Conservation (phyloP, 2,797 vertebrate genomes). For the Otolemur crassicaudatus region DNA sequence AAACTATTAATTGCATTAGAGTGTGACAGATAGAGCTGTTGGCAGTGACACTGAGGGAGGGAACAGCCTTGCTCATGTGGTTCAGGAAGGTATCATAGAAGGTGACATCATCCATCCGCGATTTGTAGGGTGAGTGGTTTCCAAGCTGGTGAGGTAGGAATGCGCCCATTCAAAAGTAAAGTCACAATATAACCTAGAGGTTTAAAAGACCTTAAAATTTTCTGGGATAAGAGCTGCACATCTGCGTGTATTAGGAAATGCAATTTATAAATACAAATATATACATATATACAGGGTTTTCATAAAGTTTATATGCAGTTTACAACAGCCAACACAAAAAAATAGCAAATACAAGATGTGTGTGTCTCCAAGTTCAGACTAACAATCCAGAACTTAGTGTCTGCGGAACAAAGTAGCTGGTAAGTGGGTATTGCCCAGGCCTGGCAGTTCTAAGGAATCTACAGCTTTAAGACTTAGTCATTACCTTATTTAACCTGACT, state of each 20-base stretch:
- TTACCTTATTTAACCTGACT: background rate
- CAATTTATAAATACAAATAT: background rate
- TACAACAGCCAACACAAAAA: background rate
- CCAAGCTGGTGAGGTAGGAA: background rate
- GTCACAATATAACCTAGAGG: background rate
- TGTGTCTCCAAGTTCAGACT: background rate
- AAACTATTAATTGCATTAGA: background rate
- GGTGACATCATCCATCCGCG: background rate
- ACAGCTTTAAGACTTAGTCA: background rate
- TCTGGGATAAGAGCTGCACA: background rate
- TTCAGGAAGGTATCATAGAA: background rate
- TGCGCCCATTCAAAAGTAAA: background rate
- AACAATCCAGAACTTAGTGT: background rate
- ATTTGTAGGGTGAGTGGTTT: background rate
- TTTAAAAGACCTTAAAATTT: background rate
- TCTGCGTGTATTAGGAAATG: background rate
- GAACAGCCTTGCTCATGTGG: background rate
- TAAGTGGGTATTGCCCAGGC: background rate
- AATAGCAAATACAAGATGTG: background rate
- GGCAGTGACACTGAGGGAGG: background rate
- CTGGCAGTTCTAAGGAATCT: background rate
- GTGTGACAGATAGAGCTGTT: background rate
- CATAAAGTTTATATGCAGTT: too few species aligned
- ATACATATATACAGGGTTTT: background rate
- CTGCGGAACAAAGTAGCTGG: background rate